Base-by-base conservation (phyloP, 2,888 invertebrate species). In the Pammene aurita region DNA sequence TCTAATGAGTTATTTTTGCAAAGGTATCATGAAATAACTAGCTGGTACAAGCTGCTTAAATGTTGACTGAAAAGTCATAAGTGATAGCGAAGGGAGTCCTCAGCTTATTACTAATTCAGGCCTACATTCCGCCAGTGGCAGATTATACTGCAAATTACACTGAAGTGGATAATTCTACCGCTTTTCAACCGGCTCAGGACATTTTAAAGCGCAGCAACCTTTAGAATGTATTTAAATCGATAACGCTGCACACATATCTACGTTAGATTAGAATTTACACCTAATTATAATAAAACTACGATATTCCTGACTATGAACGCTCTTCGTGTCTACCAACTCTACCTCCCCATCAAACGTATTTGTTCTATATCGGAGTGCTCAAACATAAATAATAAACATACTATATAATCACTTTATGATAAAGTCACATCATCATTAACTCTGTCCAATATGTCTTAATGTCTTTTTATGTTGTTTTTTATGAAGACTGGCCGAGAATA, bases 111-210 rank as follows among this genome's bases (percentile, higher is more conserved):
- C 44, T 64, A 52, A 68, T 68, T 63, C 68, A 68, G 38, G 10
- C 7, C 50, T 52, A 64, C 57, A 63, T 63, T 57, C 63, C 63
- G 58, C 58, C 50, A 41, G 57, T 57, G 14, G 26, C 18, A 57
- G 58, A 52, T 42, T 44, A 64, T 68, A 58, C 52, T 68, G 68
- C 63, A 57, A 68, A 68, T 57, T 68, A 68, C n/a, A 52, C 63
- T 34, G 57, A 44, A 58, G 44, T 44, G 63, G 57, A 48, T 68
- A 68, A 68, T 64, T 52, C 52, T 38, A 57, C 44, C 35, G 34
- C 16, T 54, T 57, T 52, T 34, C 68, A 44, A 38, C 26, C 35
- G 34, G 50, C 6, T 52, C 57, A 42, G 63, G 57, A 58, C 26
- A 64, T 35, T 66, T 55, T 54, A 14, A 34, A 26, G 68, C 26